Conservation (phyloP, 2,797 vertebrate genomes). For the Philypnodon macrostomus region DNA sequence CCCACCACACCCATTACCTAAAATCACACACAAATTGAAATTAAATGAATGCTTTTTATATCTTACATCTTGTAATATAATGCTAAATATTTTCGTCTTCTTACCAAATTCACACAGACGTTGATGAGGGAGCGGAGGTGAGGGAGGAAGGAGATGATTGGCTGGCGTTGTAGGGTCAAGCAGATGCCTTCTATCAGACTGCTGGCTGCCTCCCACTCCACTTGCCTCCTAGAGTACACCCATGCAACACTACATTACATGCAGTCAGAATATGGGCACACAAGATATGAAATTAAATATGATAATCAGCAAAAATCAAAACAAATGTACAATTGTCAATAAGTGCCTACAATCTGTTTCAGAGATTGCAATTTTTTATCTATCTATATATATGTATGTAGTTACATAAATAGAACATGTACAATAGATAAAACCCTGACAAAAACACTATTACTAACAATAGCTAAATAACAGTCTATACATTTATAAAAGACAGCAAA, state of each 20-base stretch:
- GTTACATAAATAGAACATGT: no score
- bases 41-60: no score
- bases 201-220: slow-evolving; percentile 99
- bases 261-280: neutral
- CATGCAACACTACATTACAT: slow-evolving; percentile 23
- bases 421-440: neutral
- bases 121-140: slow-evolving; percentile 99
- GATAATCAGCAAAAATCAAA: no score
- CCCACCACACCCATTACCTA: slow-evolving; percentile 99
- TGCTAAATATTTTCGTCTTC: neutral
- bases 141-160: slow-evolving; percentile 98
- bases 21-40: slow-evolving; percentile 69
- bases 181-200: slow-evolving; percentile 99
- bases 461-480: slow-evolving; percentile 23
- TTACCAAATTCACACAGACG: slow-evolving; percentile 97
- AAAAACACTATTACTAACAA: no score
- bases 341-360: no score
- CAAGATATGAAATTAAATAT: neutral
- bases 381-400: no score
- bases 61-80: no score
- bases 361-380: no score
- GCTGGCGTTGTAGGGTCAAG: slow-evolving; percentile 97
- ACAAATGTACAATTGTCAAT: no score
- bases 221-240: slow-evolving; percentile 89
- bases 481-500: slow-evolving; percentile 48